These are phyloP conservation scores for Euspilapteryx auroguttella DNA, from an alignment of 2,888 invertebrate species.

Conservation along the genomic window DNA sequence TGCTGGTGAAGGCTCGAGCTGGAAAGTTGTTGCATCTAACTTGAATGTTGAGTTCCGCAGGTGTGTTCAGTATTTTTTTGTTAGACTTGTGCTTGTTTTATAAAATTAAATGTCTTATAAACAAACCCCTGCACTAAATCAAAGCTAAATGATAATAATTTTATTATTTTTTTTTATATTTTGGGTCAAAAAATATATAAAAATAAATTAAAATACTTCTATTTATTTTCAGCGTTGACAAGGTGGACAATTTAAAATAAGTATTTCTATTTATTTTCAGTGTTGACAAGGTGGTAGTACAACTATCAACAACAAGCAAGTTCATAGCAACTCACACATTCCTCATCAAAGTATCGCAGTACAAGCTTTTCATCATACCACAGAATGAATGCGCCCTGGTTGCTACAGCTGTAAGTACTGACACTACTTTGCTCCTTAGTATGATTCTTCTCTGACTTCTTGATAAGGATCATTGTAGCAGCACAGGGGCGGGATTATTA, in stretches of 20 bases:
- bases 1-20: conserved; percentile 63
- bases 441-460: too few species aligned
- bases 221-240: conserved; percentile 64
- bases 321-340: conserved; percentile 83
- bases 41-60: conserved; percentile 76
- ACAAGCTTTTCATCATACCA: conserved; percentile 72
- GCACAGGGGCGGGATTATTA: too few species aligned
- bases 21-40: conserved; percentile 69
- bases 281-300: conserved; percentile 71
- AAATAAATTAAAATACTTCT: too few species aligned
- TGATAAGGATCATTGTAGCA: too few species aligned
- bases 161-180: too few species aligned
- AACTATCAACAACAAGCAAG: conserved; percentile 68
- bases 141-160: too few species aligned
- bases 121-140: too few species aligned
- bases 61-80: conserved; percentile 36
- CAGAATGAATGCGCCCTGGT: conserved; percentile 78
- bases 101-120: too few species aligned
- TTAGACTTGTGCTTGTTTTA: too few species aligned
- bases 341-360: conserved; percentile 82
- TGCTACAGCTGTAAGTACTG: conserved; percentile 62
- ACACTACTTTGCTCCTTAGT: too few species aligned
- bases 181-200: too few species aligned
- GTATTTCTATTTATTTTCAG: conserved; percentile 60
- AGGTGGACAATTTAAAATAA: too few species aligned